Evolutionary conservation across 2,797 vertebrate species (phyloP), one percentile per base, ranked within the genome.

Genomic region (Brotogeris chrysoptera): DNA sequence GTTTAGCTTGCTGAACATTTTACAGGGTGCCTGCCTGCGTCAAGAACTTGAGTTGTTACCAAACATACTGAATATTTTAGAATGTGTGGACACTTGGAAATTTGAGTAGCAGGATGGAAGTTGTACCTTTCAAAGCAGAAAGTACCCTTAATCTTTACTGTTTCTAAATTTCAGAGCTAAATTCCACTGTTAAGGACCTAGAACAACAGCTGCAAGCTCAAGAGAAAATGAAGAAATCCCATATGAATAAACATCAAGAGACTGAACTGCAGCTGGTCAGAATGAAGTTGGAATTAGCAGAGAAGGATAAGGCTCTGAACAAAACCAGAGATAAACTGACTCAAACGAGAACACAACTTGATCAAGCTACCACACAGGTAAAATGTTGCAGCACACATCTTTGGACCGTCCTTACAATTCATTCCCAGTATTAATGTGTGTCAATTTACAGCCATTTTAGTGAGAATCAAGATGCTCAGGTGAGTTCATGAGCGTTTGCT

Each of bases 321-420:
- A 99, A 98, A 97, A 98, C 85, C 27, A 98, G 96, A 86, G 98
- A 99, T 20, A 98, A 99, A 84, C 92, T 99, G 64, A 98, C 96
- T 93, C 98, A 98, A 93, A 95, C 93, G 7, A 98, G 93, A 53
- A 92, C 98, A 36, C 98, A 97, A 68, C 97, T 98, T 68, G 98
- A 99, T 86, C 98, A 99, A 95, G 80, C 97, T 2, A 96, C 97
- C 7, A 27, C 96, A 50, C 99, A 99, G 98, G 99, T 99, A 98
- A 83, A 49, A 43, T 27, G 9, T 15, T 80, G 23, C n/a, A 49
- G 72, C 13, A 11, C 10, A 10, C 17, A 7, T 53, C 24, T 46
- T 69, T 53, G 66, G 41, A 11, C 16, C 71, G 21, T 46, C 32
- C 13, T 61, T 92, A 61, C 8, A 76, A 23, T 57, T 66, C 15